phyloP scores from a whole-genome alignment of 1,140 invertebrate genomes.

The Muscidifurax raptorellus region DNA sequence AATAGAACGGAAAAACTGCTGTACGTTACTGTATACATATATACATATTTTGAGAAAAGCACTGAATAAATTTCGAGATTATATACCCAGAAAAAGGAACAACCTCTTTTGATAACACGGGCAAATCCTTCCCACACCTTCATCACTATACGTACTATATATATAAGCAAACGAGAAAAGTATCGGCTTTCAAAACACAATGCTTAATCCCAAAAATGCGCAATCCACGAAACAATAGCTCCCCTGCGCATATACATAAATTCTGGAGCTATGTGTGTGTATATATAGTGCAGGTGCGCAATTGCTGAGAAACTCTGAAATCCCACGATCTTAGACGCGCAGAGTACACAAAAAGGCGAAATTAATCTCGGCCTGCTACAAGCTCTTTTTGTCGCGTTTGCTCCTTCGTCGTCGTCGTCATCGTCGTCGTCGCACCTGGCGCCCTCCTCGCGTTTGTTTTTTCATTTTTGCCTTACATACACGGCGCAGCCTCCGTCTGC shows the following conservation, averaged over 20 bases:
- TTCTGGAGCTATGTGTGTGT: background rate
- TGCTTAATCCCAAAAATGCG: constrained; percentile 13
- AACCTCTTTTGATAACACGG: background rate
- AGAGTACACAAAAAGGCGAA: constrained; percentile 9
- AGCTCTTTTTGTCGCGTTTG: constrained; percentile 20
- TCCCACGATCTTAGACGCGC: constrained; percentile 14
- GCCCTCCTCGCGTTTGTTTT: background rate
- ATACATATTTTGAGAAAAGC: background rate
- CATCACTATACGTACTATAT: no score
- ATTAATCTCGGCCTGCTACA: constrained; percentile 29
- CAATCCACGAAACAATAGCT: constrained; percentile 3
- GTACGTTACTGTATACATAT: background rate
- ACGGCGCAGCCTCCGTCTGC: constrained; percentile 54
- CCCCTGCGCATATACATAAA: background rate
- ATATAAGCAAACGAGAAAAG: background rate
- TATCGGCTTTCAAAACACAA: background rate
- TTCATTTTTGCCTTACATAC: background rate
- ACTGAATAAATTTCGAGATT: constrained; percentile 22
- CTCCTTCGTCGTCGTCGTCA: background rate
- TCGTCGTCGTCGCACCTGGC: constrained; percentile 37
- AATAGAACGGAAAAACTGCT: background rate
- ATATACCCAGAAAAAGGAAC: background rate
- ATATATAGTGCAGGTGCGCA: constrained; percentile 2
- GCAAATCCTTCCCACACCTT: background rate
- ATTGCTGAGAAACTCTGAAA: constrained; percentile 41